Evolutionary conservation across 1,140 invertebrate species (phyloP).

Genomic region (Leptopilina clavipes): DNA sequence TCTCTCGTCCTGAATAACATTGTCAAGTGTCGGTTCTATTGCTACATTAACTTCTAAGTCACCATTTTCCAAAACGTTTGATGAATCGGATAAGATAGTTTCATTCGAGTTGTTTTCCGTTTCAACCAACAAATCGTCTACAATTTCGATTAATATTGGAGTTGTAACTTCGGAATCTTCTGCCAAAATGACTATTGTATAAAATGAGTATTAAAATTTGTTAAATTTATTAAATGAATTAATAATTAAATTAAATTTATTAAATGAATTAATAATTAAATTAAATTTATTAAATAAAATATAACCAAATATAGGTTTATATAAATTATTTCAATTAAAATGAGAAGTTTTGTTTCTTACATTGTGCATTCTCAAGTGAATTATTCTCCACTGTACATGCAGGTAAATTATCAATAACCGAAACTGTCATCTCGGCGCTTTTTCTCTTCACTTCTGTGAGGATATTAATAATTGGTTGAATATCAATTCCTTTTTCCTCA

Average conservation of each 20-base stretch:
- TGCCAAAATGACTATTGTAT: neutral
- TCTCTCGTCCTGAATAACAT: neutral
- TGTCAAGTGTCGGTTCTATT: neutral
- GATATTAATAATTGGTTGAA: neutral
- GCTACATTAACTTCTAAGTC: neutral
- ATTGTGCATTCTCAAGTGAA: neutral
- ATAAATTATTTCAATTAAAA: too few relatives aligned
- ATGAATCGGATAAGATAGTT: neutral
- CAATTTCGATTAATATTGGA: conserved; percentile 2
- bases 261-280: too few relatives aligned
- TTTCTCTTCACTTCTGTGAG: neutral
- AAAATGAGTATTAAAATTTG: neutral
- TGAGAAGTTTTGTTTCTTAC: neutral
- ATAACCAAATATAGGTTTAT: too few relatives aligned
- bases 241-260: too few relatives aligned
- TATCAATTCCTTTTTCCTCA: conserved; percentile 1
- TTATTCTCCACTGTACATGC: neutral
- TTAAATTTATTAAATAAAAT: too few relatives aligned
- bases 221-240: too few relatives aligned
- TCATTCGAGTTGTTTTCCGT: neutral
- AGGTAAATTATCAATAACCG: neutral
- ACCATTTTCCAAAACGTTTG: neutral
- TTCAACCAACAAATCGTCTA: neutral
- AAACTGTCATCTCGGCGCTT: neutral
- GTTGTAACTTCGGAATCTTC: neutral